These are phyloP conservation scores for Leucophenga varia DNA, from an alignment of 1,140 invertebrate species.

Conservation along the genomic window DNA sequence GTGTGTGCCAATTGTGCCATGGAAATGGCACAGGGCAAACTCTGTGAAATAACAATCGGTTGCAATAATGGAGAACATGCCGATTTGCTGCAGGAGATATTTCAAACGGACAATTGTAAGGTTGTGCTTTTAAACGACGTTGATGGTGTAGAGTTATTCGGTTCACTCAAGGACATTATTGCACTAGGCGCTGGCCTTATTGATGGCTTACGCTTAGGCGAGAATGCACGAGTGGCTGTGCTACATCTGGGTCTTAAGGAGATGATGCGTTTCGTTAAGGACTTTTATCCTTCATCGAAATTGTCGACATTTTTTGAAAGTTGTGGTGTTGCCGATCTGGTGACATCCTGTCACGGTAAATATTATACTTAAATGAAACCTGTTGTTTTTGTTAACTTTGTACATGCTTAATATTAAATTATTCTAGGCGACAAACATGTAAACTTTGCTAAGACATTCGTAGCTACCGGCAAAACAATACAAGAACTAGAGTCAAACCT, in stretches of 20 bases:
- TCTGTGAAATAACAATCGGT: conserved; percentile 98
- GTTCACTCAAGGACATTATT: conserved; percentile 96
- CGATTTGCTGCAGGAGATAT: conserved; percentile 76
- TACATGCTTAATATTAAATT: too few relatives aligned
- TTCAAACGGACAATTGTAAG: conserved; percentile 93
- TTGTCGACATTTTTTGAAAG: conserved; percentile 95
- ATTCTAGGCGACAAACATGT: conserved; percentile 81
- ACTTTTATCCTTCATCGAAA: conserved; percentile 81
- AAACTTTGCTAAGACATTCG: conserved; percentile 90
- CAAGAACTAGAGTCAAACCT: conserved; percentile 89
- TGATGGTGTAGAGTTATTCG: conserved; percentile 95
- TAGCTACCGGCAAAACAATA: conserved; percentile 86
- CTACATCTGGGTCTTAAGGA: conserved; percentile 97
- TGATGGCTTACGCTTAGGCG: conserved; percentile 89
- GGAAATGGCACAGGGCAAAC: conserved; percentile 92
- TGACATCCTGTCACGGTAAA: conserved; percentile 93
- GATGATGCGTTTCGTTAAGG: conserved; percentile 90
- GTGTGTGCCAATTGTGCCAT: conserved; percentile 98
- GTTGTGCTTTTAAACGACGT: conserved; percentile 93
- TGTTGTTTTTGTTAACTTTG: too few relatives aligned
- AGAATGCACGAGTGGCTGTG: conserved; percentile 98
- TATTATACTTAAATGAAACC: neutral
- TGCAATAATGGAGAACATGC: conserved; percentile 74
- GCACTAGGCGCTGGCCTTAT: conserved; percentile 95
- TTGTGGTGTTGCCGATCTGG: conserved; percentile 98